Evolutionary conservation across 2,113 vertebrate genomes (phyloP).

Genomic region (Abramis brama): DNA sequence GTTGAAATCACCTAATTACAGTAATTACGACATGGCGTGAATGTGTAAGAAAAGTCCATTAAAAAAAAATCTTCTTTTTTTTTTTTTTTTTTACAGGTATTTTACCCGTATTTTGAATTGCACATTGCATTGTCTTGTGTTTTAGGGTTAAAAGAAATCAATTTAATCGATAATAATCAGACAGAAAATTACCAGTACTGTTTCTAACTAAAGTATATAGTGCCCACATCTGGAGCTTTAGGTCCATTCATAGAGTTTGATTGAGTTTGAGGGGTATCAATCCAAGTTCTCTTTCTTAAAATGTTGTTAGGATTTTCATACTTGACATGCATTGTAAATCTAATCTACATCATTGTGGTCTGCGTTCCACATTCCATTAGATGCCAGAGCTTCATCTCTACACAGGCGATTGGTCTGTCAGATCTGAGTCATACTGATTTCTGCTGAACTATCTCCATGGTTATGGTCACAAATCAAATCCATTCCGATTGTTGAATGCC

Average conservation of each 20-base stretch:
- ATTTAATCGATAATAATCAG: background rate
- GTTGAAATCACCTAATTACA: too few relatives aligned
- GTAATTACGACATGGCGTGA: too few relatives aligned
- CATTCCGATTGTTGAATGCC: background rate
- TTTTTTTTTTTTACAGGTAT: background rate
- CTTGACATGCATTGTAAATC: background rate
- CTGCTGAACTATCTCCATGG: slow-evolving; percentile 21
- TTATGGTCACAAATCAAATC: slow-evolving; percentile 12
- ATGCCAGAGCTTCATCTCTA: background rate
- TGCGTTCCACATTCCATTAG: background rate
- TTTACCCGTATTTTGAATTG: background rate
- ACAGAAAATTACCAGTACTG: background rate
- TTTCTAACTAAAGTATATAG: background rate
- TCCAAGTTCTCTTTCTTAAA: background rate
- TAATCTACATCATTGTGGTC: background rate
- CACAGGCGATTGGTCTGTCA: background rate
- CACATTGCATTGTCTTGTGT: background rate
- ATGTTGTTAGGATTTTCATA: background rate
- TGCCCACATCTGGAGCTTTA: background rate
- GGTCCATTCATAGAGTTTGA: background rate
- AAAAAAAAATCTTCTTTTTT: too few relatives aligned
- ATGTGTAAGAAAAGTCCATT: too few relatives aligned
- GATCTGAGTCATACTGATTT: slow-evolving; percentile 12
- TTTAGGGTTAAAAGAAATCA: background rate
- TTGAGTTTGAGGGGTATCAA: background rate